Base-by-base conservation (phyloP, 2,113 vertebrate species). In the Rhabdornis inornatus region DNA sequence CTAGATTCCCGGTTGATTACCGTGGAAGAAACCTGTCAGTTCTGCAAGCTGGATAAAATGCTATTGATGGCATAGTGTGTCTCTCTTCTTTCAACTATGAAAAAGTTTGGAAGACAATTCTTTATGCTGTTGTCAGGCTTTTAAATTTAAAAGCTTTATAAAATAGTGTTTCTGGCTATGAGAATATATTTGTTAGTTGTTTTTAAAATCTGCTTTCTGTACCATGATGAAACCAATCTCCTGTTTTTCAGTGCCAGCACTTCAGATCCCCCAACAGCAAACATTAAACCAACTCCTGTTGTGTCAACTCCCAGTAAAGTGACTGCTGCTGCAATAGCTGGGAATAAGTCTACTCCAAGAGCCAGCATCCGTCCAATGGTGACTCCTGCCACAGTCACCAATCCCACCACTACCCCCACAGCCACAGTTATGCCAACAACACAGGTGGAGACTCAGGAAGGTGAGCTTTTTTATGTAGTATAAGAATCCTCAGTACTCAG, bases 341-440 rank as follows among this genome's bases (percentile, higher is more conserved):
- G 99, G 4, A 99, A 99, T 97, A 99, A 99, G 77, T 98, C 99
- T 59, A 99, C 99, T 39, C 99, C 99, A 8, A 98, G 99, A 92
- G 99, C 99, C 35, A 99, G 99, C 94, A 99, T 99, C 95, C 99
- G 99, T 81, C 99, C 99, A 6, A 99, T 99, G 99, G 98, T 99
- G 74, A 99, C 99, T 47, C 99, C 99, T 66, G 99, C 99, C 9
- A 98, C 99, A 6, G 98, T 99, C 22, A 99, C 99, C 66, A 99
- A 99, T 21, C 99, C 99, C 45, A 98, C 98, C 49, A 98, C 97
- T 16, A 99, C 99, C 15, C 99, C 99, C 55, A 99, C 99, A 10
- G 99, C 99, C 45, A 99, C 99, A 1, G 99, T 99, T 82, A 99
- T 99, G 99, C 99, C 99, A 45, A 99, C 99, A 49, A 99, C 99